Evolutionary conservation across 2,888 invertebrate species (phyloP), one percentile per base, ranked within the genome.

Genomic region (Embidobia sp.): DNA sequence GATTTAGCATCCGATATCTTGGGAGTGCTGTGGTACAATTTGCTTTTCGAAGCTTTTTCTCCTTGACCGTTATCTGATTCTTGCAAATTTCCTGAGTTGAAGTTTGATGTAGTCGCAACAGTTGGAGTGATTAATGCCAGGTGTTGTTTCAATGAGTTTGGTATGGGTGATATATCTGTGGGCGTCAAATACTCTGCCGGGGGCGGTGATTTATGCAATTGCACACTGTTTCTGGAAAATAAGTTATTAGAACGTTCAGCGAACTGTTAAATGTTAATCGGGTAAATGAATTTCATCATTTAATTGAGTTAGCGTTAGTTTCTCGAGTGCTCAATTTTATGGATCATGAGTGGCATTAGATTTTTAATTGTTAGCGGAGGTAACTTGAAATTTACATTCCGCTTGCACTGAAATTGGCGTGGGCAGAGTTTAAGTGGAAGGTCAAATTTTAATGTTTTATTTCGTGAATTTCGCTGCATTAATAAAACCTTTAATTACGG

Each of bases 11-110:
- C 13, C 13, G 44, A 13, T 16, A 76, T 8, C 51, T 79, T 83
- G 8, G 85, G 85, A 3, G 86, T 86, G 63, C 86, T 86, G 10
- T 86, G 85, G 31, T 77, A 72, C 1, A 83, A 26, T 48, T 55
- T 81, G 42, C 35, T 69, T 33, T 77, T 79, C 18, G 59, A 31
- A 19, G 49, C 29, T 42, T 29, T 63, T 2, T n/a, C 19, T 6
- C n/a, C 19, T 35, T 3, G 46, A 2, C 6, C 29, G 27, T 61
- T 48, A 31, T 37, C 22, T 26, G 15, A 26, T 53, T 46, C 40
- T 3, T 42, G 53, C 8, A 27, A 29, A 40, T 53, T 44, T 27
- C 11, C 19, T 18, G 27, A 51, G 1, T 46, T 7, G 19, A n/a
- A 11, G 8, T 18, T 57, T 31, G 15, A 22, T 15, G 19, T 4